Conservation (phyloP, 37 sponge, comb jelly and placozoan genomes). For the Ianthella basta region DNA sequence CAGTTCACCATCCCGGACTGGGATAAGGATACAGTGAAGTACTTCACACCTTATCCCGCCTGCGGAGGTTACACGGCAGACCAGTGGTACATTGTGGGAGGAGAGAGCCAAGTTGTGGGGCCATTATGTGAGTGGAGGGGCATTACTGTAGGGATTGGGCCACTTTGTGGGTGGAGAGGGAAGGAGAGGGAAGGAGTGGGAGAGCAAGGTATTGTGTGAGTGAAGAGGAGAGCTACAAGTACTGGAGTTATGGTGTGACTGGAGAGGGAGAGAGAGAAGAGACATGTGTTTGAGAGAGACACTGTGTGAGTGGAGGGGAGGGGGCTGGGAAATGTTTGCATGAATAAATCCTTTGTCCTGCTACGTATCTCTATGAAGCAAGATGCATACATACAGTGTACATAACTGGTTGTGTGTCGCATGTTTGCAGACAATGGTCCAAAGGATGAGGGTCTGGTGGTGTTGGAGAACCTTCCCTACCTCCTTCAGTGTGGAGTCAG, state of each 20-base stretch:
- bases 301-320: background rate
- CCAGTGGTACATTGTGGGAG: slow-evolving; percentile 66
- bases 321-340: background rate
- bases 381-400: background rate
- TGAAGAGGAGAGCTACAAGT: no score
- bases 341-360: no score
- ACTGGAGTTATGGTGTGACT: no score
- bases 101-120: slow-evolving; percentile 69
- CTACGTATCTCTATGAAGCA: no score
- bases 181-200: no score
- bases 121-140: slow-evolving; percentile 53
- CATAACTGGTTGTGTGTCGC: background rate
- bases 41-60: slow-evolving; percentile 53
- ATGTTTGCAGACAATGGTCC: slow-evolving; percentile 58
- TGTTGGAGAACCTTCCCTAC: slow-evolving; percentile 61
- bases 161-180: background rate
- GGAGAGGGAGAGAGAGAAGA: no score
- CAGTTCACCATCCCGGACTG: slow-evolving; percentile 50
- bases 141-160: background rate
- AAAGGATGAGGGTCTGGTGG: slow-evolving; percentile 55
- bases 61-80: slow-evolving; percentile 51
- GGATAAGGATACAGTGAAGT: slow-evolving; percentile 67
- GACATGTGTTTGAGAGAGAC: no score
- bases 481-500: slow-evolving; percentile 61
- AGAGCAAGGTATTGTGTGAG: no score